Conservation (phyloP, 2,797 vertebrate species). For the Diplodus sargus region DNA sequence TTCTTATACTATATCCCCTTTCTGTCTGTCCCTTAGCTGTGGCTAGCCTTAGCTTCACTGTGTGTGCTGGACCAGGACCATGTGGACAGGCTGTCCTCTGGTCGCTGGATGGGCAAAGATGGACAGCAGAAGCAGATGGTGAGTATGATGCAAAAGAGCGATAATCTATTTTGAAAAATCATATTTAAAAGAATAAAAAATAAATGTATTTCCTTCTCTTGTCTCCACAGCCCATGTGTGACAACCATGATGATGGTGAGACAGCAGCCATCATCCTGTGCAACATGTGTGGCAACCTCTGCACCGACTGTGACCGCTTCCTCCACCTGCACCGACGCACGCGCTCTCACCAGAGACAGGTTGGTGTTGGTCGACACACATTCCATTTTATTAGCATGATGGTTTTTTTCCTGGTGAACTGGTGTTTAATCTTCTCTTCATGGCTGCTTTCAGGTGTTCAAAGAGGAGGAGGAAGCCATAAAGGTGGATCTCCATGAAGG, state of each 20-base stretch:
- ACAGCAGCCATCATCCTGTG: constrained; percentile 98
- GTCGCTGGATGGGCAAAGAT: constrained; percentile 99
- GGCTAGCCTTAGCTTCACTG: constrained; percentile 96
- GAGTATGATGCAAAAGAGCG: constrained; percentile 42
- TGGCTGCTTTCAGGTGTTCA: constrained; percentile 91
- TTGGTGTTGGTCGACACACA: constrained; percentile 43
- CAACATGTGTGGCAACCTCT: constrained; percentile 97
- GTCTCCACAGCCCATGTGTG: constrained; percentile 94
- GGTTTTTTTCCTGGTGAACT: neutral
- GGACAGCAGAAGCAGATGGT: constrained; percentile 99
- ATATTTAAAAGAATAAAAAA: neutral
- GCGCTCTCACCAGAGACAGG: constrained; percentile 99
- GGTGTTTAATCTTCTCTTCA: neutral
- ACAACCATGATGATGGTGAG: constrained; percentile 99
- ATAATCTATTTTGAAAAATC: neutral
- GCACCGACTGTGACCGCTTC: constrained; percentile 98
- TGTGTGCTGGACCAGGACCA: constrained; percentile 99
- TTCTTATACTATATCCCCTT: neutral
- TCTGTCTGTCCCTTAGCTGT: constrained; percentile 85
- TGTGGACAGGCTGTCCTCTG: constrained; percentile 96
- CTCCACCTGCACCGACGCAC: constrained; percentile 98
- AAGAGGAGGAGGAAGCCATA: constrained; percentile 99
- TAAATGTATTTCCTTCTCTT: constrained; percentile 1
- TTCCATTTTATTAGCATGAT: neutral
- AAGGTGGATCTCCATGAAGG: constrained; percentile 99